Evolutionary conservation across 1,140 invertebrate species (phyloP).

Genomic region (Polyergus mexicanus): DNA sequence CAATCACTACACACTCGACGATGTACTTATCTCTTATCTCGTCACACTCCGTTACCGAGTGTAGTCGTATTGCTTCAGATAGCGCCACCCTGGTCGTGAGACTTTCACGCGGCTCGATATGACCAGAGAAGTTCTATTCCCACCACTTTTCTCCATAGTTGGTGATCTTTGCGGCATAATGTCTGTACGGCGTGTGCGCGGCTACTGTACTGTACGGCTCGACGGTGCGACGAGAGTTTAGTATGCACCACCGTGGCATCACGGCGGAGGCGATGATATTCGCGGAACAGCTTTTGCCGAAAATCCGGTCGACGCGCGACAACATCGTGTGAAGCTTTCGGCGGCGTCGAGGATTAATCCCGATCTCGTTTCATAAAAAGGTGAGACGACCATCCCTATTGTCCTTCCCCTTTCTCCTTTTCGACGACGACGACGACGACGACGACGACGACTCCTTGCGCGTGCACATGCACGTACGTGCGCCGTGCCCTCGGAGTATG

Average conservation of each 20-base stretch:
- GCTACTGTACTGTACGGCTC: slow-evolving; percentile 71
- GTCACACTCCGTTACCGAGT: slow-evolving; percentile 31
- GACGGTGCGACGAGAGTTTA: slow-evolving; percentile 69
- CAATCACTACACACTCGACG: neutral
- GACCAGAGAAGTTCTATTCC: slow-evolving; percentile 49
- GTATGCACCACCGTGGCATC: slow-evolving; percentile 68
- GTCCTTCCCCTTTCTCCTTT: slow-evolving; percentile 16
- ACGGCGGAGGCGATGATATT: slow-evolving; percentile 72
- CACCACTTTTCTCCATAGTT: slow-evolving; percentile 77
- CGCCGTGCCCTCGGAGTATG: slow-evolving; percentile 6
- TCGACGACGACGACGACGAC: neutral
- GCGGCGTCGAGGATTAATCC: slow-evolving; percentile 43
- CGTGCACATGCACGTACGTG: slow-evolving; percentile 20
- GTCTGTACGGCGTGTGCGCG: slow-evolving; percentile 79
- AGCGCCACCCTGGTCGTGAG: slow-evolving; percentile 78
- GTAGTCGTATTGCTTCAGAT: slow-evolving; percentile 69
- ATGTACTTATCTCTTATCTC: slow-evolving; percentile 25
- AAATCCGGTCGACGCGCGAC: slow-evolving; percentile 10
- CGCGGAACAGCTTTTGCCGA: slow-evolving; percentile 47
- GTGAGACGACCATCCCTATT: slow-evolving; percentile 60
- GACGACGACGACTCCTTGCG: neutral
- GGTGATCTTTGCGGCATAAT: slow-evolving; percentile 80
- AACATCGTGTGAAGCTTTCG: slow-evolving; percentile 27
- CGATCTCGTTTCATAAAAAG: slow-evolving; percentile 57
- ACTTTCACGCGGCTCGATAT: slow-evolving; percentile 30